A percentile compares a stretch with the other conserved stretches of the same genome.
phyloP scores from a whole-genome alignment of 2,797 vertebrate species.

The Epinephelus malabaricus region DNA sequence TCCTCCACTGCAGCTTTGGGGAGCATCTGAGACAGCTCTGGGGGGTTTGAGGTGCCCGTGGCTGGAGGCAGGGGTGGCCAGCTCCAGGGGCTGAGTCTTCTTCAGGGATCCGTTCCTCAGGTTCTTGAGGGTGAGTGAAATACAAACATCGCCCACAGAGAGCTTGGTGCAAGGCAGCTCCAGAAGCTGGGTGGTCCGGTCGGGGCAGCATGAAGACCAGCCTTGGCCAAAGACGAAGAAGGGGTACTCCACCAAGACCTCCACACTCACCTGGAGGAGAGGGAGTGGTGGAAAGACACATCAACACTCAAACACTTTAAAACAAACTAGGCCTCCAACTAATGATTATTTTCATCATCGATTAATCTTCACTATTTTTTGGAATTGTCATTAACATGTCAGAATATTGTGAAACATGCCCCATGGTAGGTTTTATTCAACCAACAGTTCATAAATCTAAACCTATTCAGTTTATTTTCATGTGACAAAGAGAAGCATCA shows the following conservation, averaged over 20 bases:
- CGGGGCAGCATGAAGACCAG: slow-evolving; percentile 98
- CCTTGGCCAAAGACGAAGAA: slow-evolving; percentile 99
- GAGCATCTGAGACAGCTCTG: slow-evolving; percentile 80
- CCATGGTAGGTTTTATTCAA: too few relatives aligned
- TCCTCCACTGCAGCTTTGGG: slow-evolving; percentile 81
- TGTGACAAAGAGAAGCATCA: too few relatives aligned
- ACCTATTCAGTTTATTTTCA: too few relatives aligned
- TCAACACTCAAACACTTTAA: background rate
- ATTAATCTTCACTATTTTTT: too few relatives aligned
- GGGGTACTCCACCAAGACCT: slow-evolving; percentile 98
- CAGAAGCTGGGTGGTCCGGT: slow-evolving; percentile 96
- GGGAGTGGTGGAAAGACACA: background rate
- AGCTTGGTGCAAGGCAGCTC: slow-evolving; percentile 98
- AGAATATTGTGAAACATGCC: too few relatives aligned
- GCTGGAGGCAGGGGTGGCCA: slow-evolving; percentile 42
- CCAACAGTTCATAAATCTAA: too few relatives aligned
- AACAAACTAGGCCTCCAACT: background rate
- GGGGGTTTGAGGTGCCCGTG: slow-evolving; percentile 89
- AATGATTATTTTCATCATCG: too few relatives aligned
- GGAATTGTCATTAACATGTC: too few relatives aligned
- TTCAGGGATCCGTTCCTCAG: slow-evolving; percentile 97
- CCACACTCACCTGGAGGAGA: slow-evolving; percentile 93
- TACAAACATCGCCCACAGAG: slow-evolving; percentile 98
- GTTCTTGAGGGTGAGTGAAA: slow-evolving; percentile 98
- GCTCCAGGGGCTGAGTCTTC: slow-evolving; percentile 92